These are phyloP conservation scores for Poecilobothrus nobilitatus DNA, from an alignment of 2,888 invertebrate species.

Conservation along the genomic window DNA sequence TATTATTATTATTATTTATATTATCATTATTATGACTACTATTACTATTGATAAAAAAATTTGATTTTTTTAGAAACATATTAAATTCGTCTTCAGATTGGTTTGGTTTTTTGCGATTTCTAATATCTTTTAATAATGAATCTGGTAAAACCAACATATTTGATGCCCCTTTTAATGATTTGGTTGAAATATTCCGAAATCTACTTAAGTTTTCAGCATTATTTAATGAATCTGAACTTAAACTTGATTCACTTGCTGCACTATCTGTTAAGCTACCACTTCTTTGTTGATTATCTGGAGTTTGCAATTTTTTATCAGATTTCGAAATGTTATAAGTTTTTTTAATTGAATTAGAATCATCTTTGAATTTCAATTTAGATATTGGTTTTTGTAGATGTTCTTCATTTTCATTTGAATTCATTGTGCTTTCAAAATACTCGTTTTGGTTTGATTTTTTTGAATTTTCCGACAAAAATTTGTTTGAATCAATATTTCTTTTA, in stretches of 20 bases:
- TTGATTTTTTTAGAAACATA: no score
- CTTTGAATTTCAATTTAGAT: constrained; percentile 38
- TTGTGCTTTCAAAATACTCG: neutral
- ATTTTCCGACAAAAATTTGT: neutral
- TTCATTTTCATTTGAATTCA: neutral
- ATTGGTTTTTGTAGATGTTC: constrained; percentile 26
- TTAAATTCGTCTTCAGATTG: no score
- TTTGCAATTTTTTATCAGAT: constrained; percentile 49
- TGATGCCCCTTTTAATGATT: constrained; percentile 20
- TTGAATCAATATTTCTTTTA: neutral
- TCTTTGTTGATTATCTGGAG: constrained; percentile 44
- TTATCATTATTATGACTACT: no score
- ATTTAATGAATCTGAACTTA: constrained; percentile 76
- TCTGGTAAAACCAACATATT: constrained; percentile 53
- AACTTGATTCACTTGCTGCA: constrained; percentile 57
- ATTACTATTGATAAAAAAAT: no score
- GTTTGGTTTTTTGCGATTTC: constrained; percentile 47
- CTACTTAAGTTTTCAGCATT: constrained; percentile 55
- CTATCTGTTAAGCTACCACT: constrained; percentile 54
- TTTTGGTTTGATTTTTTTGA: neutral
- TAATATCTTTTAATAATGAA: constrained; percentile 60
- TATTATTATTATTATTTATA: neutral
- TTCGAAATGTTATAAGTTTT: constrained; percentile 30
- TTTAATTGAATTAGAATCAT: constrained; percentile 25
- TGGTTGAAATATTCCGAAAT: constrained; percentile 33